Evolutionary conservation across 1,140 invertebrate species (phyloP).

Genomic region (Euschistus heros): DNA sequence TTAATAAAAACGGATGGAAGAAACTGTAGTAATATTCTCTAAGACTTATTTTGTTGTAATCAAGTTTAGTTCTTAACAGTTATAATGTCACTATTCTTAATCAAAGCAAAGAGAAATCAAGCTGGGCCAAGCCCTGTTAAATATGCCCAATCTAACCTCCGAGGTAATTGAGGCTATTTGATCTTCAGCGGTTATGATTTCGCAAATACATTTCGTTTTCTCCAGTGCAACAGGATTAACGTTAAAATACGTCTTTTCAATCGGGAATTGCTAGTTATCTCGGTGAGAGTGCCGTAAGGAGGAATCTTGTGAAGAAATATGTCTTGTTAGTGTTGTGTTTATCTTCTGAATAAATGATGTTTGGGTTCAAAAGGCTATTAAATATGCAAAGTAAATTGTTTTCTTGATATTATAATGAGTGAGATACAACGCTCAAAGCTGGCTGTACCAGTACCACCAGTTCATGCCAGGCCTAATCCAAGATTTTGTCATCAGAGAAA

Average conservation of each 20-base stretch:
- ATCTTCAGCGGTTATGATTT: slow-evolving; percentile 6
- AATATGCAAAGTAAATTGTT: not conserved
- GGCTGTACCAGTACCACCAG: slow-evolving; percentile 39
- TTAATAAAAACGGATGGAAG: too few relatives aligned
- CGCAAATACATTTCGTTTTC: slow-evolving; percentile 4
- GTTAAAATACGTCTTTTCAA: too few relatives aligned
- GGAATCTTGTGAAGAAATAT: not conserved
- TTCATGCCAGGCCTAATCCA: slow-evolving; percentile 48
- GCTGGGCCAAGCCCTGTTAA: slow-evolving; percentile 9
- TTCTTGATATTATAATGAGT: slow-evolving; percentile 30
- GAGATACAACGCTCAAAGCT: slow-evolving; percentile 28
- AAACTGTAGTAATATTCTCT: too few relatives aligned
- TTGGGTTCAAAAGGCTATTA: not conserved
- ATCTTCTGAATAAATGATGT: not conserved
- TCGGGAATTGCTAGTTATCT: too few relatives aligned
- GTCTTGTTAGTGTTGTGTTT: not conserved
- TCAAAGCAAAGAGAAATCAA: too few relatives aligned
- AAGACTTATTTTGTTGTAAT: too few relatives aligned
- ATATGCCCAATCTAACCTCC: slow-evolving; percentile 7
- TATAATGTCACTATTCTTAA: too few relatives aligned
- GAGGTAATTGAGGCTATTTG: not conserved
- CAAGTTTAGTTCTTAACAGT: too few relatives aligned
- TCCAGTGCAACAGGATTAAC: too few relatives aligned
- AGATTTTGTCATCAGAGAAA: slow-evolving; percentile 63
- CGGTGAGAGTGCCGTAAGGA: too few relatives aligned